Percentiles rank a stretch among this genome's conserved stretches.
These are phyloP conservation scores for Thamnophis elegans DNA, from an alignment of 2,797 vertebrate species.

Conservation along the genomic window DNA sequence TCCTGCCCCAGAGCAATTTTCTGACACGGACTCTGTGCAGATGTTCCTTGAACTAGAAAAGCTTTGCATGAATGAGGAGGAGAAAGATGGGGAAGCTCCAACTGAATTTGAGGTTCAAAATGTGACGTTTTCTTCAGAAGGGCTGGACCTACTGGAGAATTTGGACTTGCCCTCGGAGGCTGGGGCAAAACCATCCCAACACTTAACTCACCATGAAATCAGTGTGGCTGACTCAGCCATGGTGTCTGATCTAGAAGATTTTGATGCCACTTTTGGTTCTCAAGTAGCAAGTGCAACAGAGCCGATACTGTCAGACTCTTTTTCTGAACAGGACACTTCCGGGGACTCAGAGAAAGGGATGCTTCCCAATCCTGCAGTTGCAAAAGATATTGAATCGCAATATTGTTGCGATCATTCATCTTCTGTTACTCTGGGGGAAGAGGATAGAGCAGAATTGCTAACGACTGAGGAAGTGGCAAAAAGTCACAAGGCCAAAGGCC, in stretches of 20 bases:
- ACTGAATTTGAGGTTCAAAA: constrained; percentile 52
- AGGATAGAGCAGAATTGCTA: neutral
- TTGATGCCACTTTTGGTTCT: constrained; percentile 67
- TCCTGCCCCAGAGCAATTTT: constrained; percentile 59
- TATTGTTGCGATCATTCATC: constrained; percentile 13
- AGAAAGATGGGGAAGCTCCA: constrained; percentile 49
- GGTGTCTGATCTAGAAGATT: constrained; percentile 64
- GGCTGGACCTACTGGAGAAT: constrained; percentile 48
- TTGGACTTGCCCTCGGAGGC: constrained; percentile 38
- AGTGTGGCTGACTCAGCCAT: constrained; percentile 57
- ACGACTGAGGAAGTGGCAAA: fast-evolving
- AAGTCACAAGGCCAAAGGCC: neutral
- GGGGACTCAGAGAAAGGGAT: constrained; percentile 58
- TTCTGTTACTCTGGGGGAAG: neutral
- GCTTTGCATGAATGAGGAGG: constrained; percentile 73
- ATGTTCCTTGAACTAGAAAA: constrained; percentile 80
- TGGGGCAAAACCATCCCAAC: constrained; percentile 42
- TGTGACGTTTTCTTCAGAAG: constrained; percentile 44
- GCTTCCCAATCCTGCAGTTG: constrained; percentile 56
- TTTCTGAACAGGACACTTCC: constrained; percentile 58
- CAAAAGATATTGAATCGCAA: constrained; percentile 25
- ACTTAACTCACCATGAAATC: constrained; percentile 41
- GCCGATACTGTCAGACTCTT: constrained; percentile 54
- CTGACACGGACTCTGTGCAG: constrained; percentile 76
- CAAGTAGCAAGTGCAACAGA: constrained; percentile 67